Conservation (phyloP, 2,113 vertebrate species). For the Corythornis vintsioides region DNA sequence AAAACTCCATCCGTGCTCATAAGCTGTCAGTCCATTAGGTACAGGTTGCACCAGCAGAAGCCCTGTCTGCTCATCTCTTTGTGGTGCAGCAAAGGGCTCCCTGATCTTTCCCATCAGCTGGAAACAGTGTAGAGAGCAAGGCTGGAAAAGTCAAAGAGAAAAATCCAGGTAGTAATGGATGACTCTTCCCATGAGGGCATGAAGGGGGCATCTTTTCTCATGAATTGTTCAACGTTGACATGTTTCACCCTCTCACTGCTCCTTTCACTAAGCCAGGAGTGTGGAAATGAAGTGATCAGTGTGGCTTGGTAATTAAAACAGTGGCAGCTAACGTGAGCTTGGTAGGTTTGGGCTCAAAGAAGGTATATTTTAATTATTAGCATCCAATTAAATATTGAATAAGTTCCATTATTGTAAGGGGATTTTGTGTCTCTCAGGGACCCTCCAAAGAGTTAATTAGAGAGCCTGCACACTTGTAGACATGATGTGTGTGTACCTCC, state of each 20-base stretch:
- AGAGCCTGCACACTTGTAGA: conserved; percentile 33
- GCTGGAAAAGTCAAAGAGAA: neutral
- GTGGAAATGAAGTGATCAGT: neutral
- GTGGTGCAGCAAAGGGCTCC: neutral
- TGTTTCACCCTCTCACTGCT: neutral
- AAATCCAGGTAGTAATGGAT: neutral
- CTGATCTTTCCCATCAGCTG: neutral
- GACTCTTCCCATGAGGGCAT: neutral
- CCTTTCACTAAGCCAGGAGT: neutral
- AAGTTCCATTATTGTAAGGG: conserved; percentile 49
- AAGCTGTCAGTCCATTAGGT: neutral
- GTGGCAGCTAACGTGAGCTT: conserved; percentile 6
- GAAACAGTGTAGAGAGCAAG: neutral
- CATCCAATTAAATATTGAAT: conserved; percentile 63
- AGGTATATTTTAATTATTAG: conserved; percentile 67
- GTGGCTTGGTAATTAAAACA: neutral
- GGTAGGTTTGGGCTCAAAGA: conserved; percentile 21
- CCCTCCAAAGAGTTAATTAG: conserved; percentile 54
- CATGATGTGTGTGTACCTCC: neutral
- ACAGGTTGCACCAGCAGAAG: neutral
- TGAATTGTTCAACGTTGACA: neutral
- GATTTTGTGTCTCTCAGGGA: conserved; percentile 36
- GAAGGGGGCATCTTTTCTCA: neutral
- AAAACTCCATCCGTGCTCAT: neutral
- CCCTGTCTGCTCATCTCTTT: neutral